Evolutionary conservation across 2,888 invertebrate species (phyloP).

Genomic region (Agrotis clavis): DNA sequence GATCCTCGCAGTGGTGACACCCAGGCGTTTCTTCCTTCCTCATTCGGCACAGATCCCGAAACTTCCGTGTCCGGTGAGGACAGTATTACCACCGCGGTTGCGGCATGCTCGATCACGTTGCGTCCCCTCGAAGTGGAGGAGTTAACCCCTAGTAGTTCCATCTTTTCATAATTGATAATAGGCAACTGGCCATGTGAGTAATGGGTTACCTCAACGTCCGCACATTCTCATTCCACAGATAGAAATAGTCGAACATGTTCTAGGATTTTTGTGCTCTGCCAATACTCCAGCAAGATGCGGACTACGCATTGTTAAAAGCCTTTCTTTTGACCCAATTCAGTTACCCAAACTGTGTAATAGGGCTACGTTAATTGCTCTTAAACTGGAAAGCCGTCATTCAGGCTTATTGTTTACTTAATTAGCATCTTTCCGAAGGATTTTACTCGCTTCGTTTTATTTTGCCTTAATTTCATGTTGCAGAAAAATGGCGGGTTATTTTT

Average conservation of each 20-base stretch:
- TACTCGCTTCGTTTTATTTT: conserved; percentile 1
- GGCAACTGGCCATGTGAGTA: too few species aligned
- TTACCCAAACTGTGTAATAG: conserved; percentile 31
- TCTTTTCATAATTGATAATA: too few species aligned
- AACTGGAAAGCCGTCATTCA: conserved; percentile 39
- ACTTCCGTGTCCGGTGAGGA: too few species aligned
- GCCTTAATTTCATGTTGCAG: conserved; percentile 15
- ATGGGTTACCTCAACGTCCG: background rate
- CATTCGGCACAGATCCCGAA: too few species aligned
- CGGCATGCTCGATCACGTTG: too few species aligned
- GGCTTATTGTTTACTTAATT: conserved; percentile 52
- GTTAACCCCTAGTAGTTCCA: too few species aligned
- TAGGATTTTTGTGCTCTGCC: conserved; percentile 50
- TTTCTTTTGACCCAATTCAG: conserved; percentile 58
- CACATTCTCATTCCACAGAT: conserved; percentile 2
- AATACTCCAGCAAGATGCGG: conserved; percentile 44
- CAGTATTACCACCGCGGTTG: too few species aligned
- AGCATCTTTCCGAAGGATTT: conserved; percentile 32
- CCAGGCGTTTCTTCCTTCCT: too few species aligned
- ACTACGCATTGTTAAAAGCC: conserved; percentile 41
- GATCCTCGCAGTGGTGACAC: too few species aligned
- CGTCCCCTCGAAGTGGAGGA: too few species aligned
- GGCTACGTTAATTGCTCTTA: conserved; percentile 31
- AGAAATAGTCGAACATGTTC: conserved; percentile 21
- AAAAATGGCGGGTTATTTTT: background rate